Evolutionary conservation across 2,113 vertebrate species (phyloP).

Genomic region (Myotis lucifugus): DNA sequence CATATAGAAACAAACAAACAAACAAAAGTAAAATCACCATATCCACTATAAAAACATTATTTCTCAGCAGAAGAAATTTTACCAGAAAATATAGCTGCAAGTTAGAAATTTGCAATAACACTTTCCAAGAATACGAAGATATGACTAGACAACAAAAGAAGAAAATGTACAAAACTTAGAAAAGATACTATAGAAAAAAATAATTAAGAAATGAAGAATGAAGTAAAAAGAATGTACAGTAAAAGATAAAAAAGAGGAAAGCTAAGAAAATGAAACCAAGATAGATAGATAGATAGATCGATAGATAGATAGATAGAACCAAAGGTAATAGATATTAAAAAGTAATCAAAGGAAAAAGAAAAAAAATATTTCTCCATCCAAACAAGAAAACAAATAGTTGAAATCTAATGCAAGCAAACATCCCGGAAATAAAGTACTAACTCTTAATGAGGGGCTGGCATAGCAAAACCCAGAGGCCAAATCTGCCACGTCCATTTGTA

Average conservation of each 20-base stretch:
- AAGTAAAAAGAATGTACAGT: not conserved
- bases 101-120: not conserved
- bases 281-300: not conserved
- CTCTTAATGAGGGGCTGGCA: not conserved
- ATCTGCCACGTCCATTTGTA: not conserved
- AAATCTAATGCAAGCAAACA: not conserved
- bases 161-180: not conserved
- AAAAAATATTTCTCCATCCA: not conserved
- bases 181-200: not conserved
- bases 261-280: not conserved
- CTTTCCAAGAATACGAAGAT: not conserved
- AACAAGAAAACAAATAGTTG: not conserved
- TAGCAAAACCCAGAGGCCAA: not conserved
- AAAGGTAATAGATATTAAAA: not conserved
- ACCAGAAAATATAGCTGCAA: not conserved
- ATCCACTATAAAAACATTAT: not conserved
- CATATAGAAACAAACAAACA: not conserved
- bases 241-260: not conserved
- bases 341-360: not conserved
- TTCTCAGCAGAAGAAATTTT: slow-evolving; percentile 36
- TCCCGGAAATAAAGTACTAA: not conserved
- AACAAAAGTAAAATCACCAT: not conserved
- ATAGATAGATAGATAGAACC: not conserved
- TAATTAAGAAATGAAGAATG: not conserved
- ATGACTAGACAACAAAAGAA: not conserved